Evolutionary conservation across 2,797 vertebrate genomes (phyloP).

Genomic region (Zenarchopterus dispar): DNA sequence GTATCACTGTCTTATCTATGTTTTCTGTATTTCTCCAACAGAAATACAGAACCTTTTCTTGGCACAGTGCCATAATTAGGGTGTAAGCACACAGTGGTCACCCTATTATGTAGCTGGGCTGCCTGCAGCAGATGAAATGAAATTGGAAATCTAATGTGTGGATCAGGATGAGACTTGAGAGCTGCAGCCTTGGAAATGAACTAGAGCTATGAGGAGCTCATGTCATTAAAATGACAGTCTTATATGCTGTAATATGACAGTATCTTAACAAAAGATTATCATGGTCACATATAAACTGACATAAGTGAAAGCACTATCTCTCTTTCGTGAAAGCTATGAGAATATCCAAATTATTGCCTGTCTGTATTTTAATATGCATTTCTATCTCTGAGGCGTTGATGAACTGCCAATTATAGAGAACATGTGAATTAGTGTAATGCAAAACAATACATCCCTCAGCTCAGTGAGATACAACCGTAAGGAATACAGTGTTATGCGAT

Average conservation of each 20-base stretch:
- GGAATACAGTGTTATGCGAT: not conserved
- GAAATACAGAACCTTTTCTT: constrained; percentile 9
- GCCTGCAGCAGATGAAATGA: constrained; percentile 21
- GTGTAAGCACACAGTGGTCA: constrained; percentile 6
- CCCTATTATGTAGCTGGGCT: constrained; percentile 13
- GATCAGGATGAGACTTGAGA: constrained; percentile 5
- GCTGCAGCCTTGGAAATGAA: constrained; percentile 11
- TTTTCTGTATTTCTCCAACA: constrained; percentile 1
- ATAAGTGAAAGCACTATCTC: not conserved
- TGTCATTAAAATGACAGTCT: not conserved
- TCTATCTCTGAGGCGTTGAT: not conserved
- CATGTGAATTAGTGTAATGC: not conserved
- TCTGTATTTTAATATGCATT: not conserved
- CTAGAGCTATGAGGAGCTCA: not conserved
- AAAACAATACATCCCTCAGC: not conserved
- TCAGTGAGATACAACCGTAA: not conserved
- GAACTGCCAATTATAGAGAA: too few relatives aligned
- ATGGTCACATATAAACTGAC: not conserved
- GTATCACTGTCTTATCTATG: too few relatives aligned
- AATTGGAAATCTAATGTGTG: constrained; percentile 16
- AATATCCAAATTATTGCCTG: not conserved
- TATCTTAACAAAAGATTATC: not conserved
- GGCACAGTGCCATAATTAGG: constrained; percentile 7
- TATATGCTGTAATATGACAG: not conserved
- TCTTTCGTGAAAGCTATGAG: not conserved